Evolutionary conservation across 2,888 invertebrate genomes (phyloP).

Genomic region (Bhutanitis thaidina): DNA sequence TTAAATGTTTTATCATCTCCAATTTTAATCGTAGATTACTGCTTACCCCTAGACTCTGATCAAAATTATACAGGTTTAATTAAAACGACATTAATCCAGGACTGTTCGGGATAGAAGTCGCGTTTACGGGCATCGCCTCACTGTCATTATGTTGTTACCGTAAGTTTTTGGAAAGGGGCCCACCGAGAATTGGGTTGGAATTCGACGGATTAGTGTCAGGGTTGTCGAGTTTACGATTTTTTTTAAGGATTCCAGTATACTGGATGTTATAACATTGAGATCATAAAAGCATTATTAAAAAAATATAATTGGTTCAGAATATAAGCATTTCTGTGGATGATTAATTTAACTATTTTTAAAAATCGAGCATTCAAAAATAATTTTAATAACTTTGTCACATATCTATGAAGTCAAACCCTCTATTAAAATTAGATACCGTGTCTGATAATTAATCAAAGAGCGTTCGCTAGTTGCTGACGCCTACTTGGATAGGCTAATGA

Average conservation of each 20-base stretch:
- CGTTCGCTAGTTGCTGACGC: no score
- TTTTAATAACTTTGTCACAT: no score
- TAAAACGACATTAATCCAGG: conserved; percentile 75
- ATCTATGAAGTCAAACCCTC: no score
- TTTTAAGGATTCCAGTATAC: conserved; percentile 17
- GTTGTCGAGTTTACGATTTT: conserved; percentile 28
- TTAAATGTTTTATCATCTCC: neutral
- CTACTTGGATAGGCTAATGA: no score
- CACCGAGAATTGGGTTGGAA: conserved; percentile 49
- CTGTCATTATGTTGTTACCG: conserved; percentile 73
- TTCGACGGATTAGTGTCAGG: conserved; percentile 44
- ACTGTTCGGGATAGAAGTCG: conserved; percentile 59
- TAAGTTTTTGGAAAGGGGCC: conserved; percentile 54
- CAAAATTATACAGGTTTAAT: conserved; percentile 77
- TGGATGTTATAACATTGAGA: neutral
- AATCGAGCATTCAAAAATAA: no score
- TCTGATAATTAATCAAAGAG: no score
- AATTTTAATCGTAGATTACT: conserved; percentile 13
- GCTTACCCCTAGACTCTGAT: conserved; percentile 37
- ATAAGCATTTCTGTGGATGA: no score
- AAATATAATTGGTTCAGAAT: no score
- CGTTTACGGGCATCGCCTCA: conserved; percentile 48
- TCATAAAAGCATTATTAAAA: neutral
- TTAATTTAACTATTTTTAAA: no score
- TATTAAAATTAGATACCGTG: no score